Evolutionary conservation across 2,113 vertebrate genomes (phyloP).

Genomic region (Corythoichthys intestinalis): DNA sequence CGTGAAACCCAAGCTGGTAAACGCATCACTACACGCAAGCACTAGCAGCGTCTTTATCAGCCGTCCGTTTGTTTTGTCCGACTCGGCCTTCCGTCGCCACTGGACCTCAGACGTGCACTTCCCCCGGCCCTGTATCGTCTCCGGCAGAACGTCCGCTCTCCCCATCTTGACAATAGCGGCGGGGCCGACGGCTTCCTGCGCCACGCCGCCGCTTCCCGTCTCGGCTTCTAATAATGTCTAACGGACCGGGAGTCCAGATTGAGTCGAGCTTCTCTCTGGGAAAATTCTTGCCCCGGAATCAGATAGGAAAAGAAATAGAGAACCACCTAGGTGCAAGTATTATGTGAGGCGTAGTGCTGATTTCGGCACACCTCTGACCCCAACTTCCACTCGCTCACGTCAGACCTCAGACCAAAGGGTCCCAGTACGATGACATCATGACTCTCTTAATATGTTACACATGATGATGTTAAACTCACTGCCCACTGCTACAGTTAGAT

Average conservation of each 20-base stretch:
- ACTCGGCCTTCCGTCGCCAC: conserved; percentile 17
- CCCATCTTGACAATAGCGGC: conserved; percentile 65
- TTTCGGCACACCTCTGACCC: neutral
- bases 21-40: neutral
- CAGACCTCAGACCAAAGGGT: neutral
- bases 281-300: neutral
- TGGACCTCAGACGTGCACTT: conserved; percentile 35
- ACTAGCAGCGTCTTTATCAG: neutral
- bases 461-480: neutral
- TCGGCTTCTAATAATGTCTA: conserved; percentile 41
- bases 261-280: neutral
- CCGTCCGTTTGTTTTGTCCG: neutral
- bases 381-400: neutral
- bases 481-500: neutral
- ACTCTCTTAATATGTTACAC: neutral
- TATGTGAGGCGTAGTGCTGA: neutral
- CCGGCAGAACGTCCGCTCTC: conserved; percentile 59
- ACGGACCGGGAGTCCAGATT: conserved; percentile 25
- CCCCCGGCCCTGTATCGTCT: conserved; percentile 51
- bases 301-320: neutral
- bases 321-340: neutral
- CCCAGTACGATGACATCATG: neutral
- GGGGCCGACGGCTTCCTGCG: conserved; percentile 55
- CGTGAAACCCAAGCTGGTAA: neutral
- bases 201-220: conserved; percentile 67